Evolutionary conservation across 2,797 vertebrate genomes (phyloP), one percentile per base, ranked within the genome.

Genomic region (Synanceia verrucosa): DNA sequence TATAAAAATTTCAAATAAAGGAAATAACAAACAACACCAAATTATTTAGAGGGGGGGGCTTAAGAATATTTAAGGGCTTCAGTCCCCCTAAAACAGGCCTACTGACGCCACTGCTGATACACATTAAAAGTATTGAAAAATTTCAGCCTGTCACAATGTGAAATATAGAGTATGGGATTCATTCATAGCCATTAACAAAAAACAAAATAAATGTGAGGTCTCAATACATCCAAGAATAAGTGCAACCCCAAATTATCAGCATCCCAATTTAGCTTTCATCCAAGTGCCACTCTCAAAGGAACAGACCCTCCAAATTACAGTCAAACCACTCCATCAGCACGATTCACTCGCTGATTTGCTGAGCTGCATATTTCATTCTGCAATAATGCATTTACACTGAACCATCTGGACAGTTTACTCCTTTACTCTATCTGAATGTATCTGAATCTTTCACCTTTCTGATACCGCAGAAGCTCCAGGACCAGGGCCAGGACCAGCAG

Each of bases 371-470:
- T n/a, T n/a, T n/a, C n/a, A n/a, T n/a, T n/a, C n/a, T n/a, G n/a
- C n/a, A n/a, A n/a, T n/a, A n/a, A n/a, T n/a, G n/a, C n/a, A n/a
- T n/a, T n/a, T n/a, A n/a, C n/a, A n/a, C n/a, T 34, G 13, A 34
- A 48, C 1, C 2, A 0, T 24, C 41, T 28, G 47, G 36, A 23
- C 33, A 18, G 9, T 62, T 75, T 21, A 23, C 26, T 51, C 13
- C 14, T 51, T 31, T 19, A 13, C 5, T 26, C 14, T 37, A 18
- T 18, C 23, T 24, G 4, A 43, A 43, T 47, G 23, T 39, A 6
- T 5, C 6, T 57, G 28, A 50, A 59, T 65, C 75, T 79, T 61
- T 74, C 29, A 55, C 55, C 60, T 62, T 33, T 58, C 33, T 65
- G 18, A 28, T 29, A 44, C 41, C 46, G 34, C 36, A 53, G 60